Evolutionary conservation across 2,113 vertebrate species (phyloP).

Genomic region (Cavia porcellus): DNA sequence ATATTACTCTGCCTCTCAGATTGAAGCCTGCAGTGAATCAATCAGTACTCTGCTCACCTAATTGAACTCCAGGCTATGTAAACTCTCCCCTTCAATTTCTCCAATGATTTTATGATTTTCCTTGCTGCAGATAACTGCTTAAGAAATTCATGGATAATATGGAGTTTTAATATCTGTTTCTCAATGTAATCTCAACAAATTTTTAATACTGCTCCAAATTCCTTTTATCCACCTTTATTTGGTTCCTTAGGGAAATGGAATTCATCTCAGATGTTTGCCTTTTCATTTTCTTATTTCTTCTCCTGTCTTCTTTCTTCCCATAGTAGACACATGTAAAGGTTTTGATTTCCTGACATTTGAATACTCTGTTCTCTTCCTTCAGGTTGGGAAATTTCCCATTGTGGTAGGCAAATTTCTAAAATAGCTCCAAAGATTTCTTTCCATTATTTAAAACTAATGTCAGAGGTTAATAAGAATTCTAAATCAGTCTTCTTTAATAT

Average conservation of each 20-base stretch:
- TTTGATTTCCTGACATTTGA: neutral
- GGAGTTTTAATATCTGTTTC: neutral
- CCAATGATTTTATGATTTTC: neutral
- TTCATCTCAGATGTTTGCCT: constrained; percentile 7
- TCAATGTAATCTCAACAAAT: neutral
- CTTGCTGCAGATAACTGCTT: neutral
- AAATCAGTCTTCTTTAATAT: neutral
- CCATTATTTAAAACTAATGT: neutral
- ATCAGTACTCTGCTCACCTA: neutral
- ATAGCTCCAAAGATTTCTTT: neutral
- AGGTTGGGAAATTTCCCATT: neutral
- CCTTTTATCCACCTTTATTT: neutral
- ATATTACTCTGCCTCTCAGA: neutral
- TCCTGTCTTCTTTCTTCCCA: neutral
- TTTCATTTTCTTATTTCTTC: neutral
- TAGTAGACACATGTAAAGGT: neutral
- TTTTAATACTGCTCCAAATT: neutral
- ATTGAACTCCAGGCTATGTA: neutral
- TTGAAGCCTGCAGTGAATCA: neutral
- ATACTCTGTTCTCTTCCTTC: neutral
- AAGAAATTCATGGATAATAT: constrained; percentile 6
- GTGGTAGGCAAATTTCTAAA: neutral
- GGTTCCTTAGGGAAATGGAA: neutral
- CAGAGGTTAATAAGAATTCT: neutral
- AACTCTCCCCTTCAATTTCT: neutral